These are phyloP conservation scores for Caranx ignobilis DNA, from an alignment of 2,113 vertebrate species.

Conservation along the genomic window DNA sequence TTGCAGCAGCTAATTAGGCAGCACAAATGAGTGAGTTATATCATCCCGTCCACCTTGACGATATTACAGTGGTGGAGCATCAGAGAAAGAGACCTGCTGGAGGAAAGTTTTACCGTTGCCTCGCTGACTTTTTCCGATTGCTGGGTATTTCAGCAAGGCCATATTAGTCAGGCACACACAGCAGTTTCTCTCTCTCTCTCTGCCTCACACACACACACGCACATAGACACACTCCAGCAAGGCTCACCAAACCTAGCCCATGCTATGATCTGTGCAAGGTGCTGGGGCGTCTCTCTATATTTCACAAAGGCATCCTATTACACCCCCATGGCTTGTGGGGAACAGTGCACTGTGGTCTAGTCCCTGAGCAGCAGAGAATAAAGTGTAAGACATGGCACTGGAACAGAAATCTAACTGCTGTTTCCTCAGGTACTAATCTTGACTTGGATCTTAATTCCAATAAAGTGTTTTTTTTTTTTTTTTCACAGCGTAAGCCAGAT, in stretches of 20 bases:
- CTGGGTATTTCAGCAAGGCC: slow-evolving; percentile 9
- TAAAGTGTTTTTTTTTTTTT: slow-evolving; percentile 81
- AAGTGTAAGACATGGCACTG: slow-evolving; percentile 72
- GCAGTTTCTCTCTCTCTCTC: slow-evolving; percentile 1
- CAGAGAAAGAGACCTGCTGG: slow-evolving; percentile 21
- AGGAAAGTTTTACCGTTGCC: slow-evolving; percentile 37
- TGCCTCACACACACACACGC: slow-evolving; percentile 14
- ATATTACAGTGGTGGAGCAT: slow-evolving; percentile 55
- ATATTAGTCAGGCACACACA: slow-evolving; percentile 25
- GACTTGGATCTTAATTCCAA: slow-evolving; percentile 88
- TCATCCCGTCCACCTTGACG: slow-evolving; percentile 72
- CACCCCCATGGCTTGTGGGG: slow-evolving; percentile 69
- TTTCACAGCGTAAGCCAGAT: slow-evolving; percentile 77
- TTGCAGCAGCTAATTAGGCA: slow-evolving; percentile 75
- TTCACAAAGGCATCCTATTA: slow-evolving; percentile 82
- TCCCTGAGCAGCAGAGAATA: slow-evolving; percentile 74
- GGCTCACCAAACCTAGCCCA: slow-evolving; percentile 46
- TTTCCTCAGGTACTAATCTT: slow-evolving; percentile 83
- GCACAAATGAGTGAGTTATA: slow-evolving; percentile 75
- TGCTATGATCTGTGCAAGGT: slow-evolving; percentile 72
- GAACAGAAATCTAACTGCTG: slow-evolving; percentile 82
- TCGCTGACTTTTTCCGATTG: slow-evolving; percentile 42
- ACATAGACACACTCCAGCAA: slow-evolving; percentile 11
- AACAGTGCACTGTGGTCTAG: slow-evolving; percentile 66
- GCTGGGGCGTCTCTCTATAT: slow-evolving; percentile 70